phyloP scores from a whole-genome alignment of 2,888 invertebrate species.

The Eupithecia exiguata region DNA sequence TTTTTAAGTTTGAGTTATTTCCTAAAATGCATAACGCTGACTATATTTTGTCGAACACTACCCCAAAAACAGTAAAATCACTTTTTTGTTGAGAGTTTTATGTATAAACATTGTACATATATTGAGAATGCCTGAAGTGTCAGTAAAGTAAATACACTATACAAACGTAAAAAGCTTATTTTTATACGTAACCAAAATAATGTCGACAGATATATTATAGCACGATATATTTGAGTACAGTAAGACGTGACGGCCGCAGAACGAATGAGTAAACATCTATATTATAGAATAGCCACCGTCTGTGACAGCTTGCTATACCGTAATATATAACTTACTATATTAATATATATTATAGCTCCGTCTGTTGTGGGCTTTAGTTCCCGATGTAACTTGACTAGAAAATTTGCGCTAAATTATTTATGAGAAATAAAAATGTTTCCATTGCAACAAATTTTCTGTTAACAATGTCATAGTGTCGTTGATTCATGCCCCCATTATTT shows the following conservation, averaged over 20 bases:
- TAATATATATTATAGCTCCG: no score
- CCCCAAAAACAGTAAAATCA: background rate
- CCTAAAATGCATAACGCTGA: background rate
- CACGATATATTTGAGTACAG: no score
- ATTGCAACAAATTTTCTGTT: slow-evolving; percentile 5
- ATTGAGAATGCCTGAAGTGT: background rate
- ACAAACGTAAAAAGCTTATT: background rate
- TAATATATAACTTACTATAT: no score
- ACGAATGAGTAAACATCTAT: no score
- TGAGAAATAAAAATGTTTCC: background rate
- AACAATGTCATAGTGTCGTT: slow-evolving; percentile 31
- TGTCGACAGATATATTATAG: no score
- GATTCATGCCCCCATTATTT: slow-evolving; percentile 60
- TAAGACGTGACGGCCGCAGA: no score
- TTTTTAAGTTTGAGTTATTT: background rate
- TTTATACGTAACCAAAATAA: no score
- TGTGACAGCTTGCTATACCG: no score
- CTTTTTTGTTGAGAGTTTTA: no score
- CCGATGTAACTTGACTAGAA: background rate
- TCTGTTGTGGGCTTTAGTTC: no score
- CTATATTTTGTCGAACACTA: background rate
- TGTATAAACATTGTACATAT: no score
- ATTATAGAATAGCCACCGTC: no score
- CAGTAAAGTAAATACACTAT: background rate
- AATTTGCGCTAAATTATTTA: background rate